Evolutionary conservation across 2,113 vertebrate species (phyloP).

Genomic region (Cochlearius cochlearius): DNA sequence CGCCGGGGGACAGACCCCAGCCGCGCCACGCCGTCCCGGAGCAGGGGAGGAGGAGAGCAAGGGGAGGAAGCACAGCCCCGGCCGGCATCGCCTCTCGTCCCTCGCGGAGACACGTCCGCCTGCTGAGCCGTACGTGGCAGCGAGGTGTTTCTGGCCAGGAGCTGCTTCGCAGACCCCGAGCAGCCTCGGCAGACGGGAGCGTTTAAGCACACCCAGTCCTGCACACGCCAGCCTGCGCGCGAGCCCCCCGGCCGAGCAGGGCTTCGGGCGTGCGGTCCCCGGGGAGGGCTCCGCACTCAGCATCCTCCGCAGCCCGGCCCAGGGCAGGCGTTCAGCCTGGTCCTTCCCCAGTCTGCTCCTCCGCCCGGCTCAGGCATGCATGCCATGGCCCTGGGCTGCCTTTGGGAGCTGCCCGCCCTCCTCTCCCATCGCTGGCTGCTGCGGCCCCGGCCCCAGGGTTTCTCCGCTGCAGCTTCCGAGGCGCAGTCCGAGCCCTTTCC

Average conservation of each 20-base stretch:
- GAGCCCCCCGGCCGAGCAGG: neutral
- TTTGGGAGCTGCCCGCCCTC: neutral
- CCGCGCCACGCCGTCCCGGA: accelerated
- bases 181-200: neutral
- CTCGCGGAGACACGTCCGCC: accelerated
- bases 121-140: neutral
- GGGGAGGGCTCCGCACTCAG: neutral
- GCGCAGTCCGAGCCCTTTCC: accelerated
- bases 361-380: accelerated
- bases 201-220: neutral
- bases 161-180: neutral
- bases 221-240: accelerated
- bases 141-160: neutral
- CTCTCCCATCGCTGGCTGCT: neutral
- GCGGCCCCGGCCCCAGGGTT: accelerated
- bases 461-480: neutral
- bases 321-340: neutral
- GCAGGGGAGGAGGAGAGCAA: neutral
- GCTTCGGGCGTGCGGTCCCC: neutral
- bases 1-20: neutral
- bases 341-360: neutral
- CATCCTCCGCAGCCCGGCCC: neutral
- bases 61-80: neutral
- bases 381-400: accelerated
- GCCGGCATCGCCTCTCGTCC: neutral